These are phyloP conservation scores for Drosophila lacicola DNA, from an alignment of 2,888 invertebrate genomes.

Conservation along the genomic window DNA sequence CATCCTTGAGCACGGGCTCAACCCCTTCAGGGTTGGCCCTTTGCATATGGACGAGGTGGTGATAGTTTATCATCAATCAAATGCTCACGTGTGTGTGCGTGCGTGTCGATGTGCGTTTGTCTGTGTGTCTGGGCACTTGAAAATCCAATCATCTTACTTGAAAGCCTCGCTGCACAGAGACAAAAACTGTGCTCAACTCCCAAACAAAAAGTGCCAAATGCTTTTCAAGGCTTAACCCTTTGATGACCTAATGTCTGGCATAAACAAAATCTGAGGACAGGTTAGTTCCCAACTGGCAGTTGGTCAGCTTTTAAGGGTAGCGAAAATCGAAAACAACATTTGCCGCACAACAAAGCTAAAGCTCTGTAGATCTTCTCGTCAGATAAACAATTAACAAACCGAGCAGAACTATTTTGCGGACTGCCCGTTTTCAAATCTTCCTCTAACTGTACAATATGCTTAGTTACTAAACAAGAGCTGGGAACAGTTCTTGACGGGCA, in stretches of 20 bases:
- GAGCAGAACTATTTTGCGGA: background rate
- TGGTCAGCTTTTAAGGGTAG: constrained; percentile 1
- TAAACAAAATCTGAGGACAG: constrained; percentile 21
- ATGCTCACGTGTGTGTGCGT: constrained; percentile 8
- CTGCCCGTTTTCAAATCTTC: too few species aligned
- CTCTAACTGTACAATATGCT: background rate
- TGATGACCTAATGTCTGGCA: constrained; percentile 12
- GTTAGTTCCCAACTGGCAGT: constrained; percentile 14
- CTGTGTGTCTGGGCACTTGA: constrained; percentile 25
- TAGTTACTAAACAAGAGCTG: too few species aligned
- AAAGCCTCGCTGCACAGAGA: constrained; percentile 9
- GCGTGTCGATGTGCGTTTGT: background rate
- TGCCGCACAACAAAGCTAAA: background rate
- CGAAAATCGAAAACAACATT: background rate
- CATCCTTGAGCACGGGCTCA: background rate
- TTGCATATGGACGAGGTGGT: constrained; percentile 20
- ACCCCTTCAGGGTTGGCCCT: constrained; percentile 30
- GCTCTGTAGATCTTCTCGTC: background rate
- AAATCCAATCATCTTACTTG: constrained; percentile 44
- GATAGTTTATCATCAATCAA: constrained; percentile 62
- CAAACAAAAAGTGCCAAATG: constrained; percentile 6
- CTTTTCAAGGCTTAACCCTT: constrained; percentile 21
- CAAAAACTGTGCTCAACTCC: constrained; percentile 11
- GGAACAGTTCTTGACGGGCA: too few species aligned
- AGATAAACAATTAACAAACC: background rate